phyloP scores from a whole-genome alignment of 35 echinoderm and acorn worm species.

The Lytechinus pictus region DNA sequence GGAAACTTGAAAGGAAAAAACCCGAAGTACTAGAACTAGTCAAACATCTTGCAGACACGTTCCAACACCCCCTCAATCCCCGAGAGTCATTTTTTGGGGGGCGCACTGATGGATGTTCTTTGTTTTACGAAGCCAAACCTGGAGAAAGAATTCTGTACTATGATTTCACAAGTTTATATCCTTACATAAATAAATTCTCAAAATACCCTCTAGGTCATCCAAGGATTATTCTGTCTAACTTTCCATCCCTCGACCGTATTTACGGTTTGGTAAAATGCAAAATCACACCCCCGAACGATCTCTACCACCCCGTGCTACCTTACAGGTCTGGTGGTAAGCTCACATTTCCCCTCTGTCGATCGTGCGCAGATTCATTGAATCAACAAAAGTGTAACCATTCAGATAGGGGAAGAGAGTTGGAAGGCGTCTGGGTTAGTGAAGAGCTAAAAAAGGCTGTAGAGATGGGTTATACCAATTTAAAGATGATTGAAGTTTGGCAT shows the following conservation, averaged over 20 bases:
- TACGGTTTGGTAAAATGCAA: slow-evolving; percentile 48
- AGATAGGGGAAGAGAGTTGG: not conserved
- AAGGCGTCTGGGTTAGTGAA: slow-evolving; percentile 65
- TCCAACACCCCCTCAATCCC: slow-evolving; percentile 8
- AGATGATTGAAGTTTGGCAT: slow-evolving; percentile 82
- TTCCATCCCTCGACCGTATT: not conserved
- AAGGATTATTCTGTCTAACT: slow-evolving; percentile 1
- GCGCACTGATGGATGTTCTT: not conserved
- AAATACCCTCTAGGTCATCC: slow-evolving; percentile 41
- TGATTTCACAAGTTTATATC: slow-evolving; percentile 37
- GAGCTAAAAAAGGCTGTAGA: slow-evolving; percentile 69
- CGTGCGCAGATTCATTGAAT: slow-evolving; percentile 35
- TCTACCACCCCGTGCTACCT: slow-evolving; percentile 10
- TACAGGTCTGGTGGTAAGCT: slow-evolving; percentile 24
- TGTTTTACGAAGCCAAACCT: slow-evolving; percentile 17
- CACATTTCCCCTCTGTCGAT: slow-evolving; percentile 51
- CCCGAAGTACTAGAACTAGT: not conserved
- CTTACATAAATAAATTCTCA: slow-evolving; percentile 51
- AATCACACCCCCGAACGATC: slow-evolving; percentile 16
- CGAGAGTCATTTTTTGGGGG: slow-evolving; percentile 10
- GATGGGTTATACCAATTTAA: slow-evolving; percentile 57
- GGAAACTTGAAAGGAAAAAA: not conserved
- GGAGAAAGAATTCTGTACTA: not conserved
- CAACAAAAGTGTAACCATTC: slow-evolving; percentile 22
- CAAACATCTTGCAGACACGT: not conserved